Evolutionary conservation across 2,888 invertebrate species (phyloP).

Genomic region (Lepidochitona cinerea): DNA sequence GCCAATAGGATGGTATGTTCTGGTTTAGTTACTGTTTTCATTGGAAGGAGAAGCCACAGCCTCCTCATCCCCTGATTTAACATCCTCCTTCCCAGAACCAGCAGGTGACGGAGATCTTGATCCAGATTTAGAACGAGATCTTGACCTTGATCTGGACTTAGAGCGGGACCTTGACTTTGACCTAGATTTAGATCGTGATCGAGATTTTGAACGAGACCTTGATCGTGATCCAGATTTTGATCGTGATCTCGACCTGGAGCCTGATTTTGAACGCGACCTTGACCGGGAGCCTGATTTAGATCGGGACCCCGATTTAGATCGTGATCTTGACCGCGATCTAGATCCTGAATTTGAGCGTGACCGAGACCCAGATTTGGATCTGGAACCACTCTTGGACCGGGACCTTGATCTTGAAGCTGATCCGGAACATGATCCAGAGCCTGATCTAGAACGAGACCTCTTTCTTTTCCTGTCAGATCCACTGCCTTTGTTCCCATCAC

Average conservation of each 20-base stretch:
- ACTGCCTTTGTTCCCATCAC: conserved; percentile 34
- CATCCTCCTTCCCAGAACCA: conserved; percentile 26
- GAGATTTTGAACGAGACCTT: conserved; percentile 21
- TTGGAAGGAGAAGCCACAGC: too few species aligned
- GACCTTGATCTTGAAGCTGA: conserved; percentile 63
- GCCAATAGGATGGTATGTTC: too few species aligned
- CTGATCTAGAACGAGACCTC: conserved; percentile 65
- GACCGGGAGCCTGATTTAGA: conserved; percentile 44
- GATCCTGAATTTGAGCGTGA: conserved; percentile 70
- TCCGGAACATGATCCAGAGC: conserved; percentile 61
- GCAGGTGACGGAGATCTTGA: conserved; percentile 33
- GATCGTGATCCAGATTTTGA: conserved; percentile 24
- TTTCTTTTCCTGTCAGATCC: conserved; percentile 32
- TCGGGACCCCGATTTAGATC: conserved; percentile 63
- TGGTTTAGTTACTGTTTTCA: too few species aligned
- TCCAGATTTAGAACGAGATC: conserved; percentile 27
- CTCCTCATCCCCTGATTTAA: conserved; percentile 15
- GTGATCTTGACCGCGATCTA: conserved; percentile 55
- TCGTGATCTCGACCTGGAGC: conserved; percentile 56
- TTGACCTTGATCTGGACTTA: conserved; percentile 22
- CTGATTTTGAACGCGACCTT: conserved; percentile 52
- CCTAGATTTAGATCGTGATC: conserved; percentile 9
- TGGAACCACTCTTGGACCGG: conserved; percentile 50
- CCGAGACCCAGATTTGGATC: conserved; percentile 68
- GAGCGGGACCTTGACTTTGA: conserved; percentile 28